These are phyloP conservation scores for Cephalopholis sonnerati DNA, from an alignment of 2,113 vertebrate genomes.

Conservation along the genomic window DNA sequence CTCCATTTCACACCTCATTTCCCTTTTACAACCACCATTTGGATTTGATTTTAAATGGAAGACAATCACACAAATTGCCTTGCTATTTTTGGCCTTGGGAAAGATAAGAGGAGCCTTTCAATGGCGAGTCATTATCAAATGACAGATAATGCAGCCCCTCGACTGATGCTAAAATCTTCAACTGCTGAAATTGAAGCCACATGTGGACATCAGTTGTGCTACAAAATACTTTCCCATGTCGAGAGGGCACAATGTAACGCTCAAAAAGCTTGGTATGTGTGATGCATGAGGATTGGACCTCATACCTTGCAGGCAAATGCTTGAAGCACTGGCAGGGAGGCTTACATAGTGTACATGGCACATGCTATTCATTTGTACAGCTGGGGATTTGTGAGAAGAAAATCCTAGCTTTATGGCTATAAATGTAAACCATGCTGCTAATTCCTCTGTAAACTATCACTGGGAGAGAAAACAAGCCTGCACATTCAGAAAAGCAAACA, in stretches of 20 bases:
- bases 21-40: conserved; percentile 67
- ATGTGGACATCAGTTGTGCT: conserved; percentile 78
- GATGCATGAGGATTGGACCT: conserved; percentile 63
- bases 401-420: conserved; percentile 64
- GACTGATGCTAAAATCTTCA: conserved; percentile 71
- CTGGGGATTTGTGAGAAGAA: conserved; percentile 66
- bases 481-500: conserved; percentile 63
- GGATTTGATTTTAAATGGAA: conserved; percentile 72
- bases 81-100: conserved; percentile 72
- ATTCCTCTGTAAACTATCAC: conserved; percentile 70
- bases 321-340: conserved; percentile 43
- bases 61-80: conserved; percentile 77
- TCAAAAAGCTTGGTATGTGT: conserved; percentile 65
- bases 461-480: conserved; percentile 61
- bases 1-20: conserved; percentile 63
- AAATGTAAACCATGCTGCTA: conserved; percentile 72
- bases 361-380: conserved; percentile 79
- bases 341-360: conserved; percentile 50
- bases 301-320: conserved; percentile 61
- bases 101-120: conserved; percentile 78
- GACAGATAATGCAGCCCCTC: conserved; percentile 75
- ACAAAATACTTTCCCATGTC: conserved; percentile 84
- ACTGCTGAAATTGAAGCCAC: conserved; percentile 82
- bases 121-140: conserved; percentile 77
- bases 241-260: conserved; percentile 41